Conservation (phyloP, 1,140 invertebrate genomes). For the Latrodectus geometricus region DNA sequence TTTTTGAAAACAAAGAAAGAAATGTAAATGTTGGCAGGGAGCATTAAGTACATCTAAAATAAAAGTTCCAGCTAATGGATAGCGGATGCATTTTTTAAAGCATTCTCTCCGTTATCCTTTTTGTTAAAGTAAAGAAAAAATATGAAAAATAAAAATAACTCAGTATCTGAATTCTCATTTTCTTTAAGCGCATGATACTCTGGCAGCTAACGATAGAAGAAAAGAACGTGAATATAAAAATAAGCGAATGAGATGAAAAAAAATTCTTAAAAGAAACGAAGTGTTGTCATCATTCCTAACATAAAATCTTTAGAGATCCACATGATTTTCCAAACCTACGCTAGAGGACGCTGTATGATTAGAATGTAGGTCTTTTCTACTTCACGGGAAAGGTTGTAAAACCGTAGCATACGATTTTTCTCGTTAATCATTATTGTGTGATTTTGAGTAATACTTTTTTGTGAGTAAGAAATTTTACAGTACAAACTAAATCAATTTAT, state of each 20-base stretch:
- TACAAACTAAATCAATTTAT: too few relatives aligned
- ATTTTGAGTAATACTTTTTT: background rate
- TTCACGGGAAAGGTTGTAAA: constrained; percentile 34
- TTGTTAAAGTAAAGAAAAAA: constrained; percentile 15
- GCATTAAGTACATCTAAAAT: constrained; percentile 58
- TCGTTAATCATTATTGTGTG: background rate
- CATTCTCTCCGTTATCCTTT: background rate
- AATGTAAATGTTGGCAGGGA: constrained; percentile 57
- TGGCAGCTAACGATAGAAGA: constrained; percentile 18
- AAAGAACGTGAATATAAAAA: constrained; percentile 35
- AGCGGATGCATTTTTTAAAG: constrained; percentile 37
- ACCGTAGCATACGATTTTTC: background rate
- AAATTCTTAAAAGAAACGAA: constrained; percentile 27
- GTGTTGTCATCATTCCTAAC: constrained; percentile 44
- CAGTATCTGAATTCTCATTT: constrained; percentile 54
- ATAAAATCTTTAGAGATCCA: constrained; percentile 30
- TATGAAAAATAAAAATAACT: constrained; percentile 23
- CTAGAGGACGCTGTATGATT: constrained; percentile 36
- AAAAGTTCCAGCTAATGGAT: constrained; percentile 59
- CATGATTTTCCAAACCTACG: background rate
- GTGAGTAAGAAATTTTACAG: background rate
- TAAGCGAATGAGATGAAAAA: constrained; percentile 24
- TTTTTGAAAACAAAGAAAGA: constrained; percentile 40
- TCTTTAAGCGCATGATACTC: constrained; percentile 50
- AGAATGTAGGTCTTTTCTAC: constrained; percentile 3